Evolutionary conservation across 2,888 invertebrate genomes (phyloP), one percentile per base, ranked within the genome.

Genomic region (Blastobasis adustella): DNA sequence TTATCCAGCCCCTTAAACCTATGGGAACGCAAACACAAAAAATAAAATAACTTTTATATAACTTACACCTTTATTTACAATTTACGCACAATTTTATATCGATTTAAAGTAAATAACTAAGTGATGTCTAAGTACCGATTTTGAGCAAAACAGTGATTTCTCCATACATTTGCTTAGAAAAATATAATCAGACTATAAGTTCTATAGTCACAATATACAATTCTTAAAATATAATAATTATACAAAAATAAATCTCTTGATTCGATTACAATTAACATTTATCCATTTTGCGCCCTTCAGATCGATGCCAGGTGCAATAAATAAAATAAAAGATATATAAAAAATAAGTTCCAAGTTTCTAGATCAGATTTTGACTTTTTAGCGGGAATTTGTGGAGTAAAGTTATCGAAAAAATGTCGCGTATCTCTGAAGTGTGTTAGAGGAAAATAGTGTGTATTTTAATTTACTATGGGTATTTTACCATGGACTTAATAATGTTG

Each of bases 31-130:
- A 23, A 23, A 2, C 23, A 2, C 23, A 47, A 46, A 59, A 54
- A 47, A 59, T 67, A 71, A 59, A 64, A 70, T 73, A 69, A 56
- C 49, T 52, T 51, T 23, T 53, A 50, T 67, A 73, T 73, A 76
- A 72, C 83, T 84, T 82, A 84, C 83, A 85, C 84, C 84, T 69
- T 70, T 59, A 63, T 79, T 79, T 82, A 78, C 76, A 76, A 67
- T 69, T 73, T 71, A 76, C 71, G 61, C 71, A 73, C 72, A 76
- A 77, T 71, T 69, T 65, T 50, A 54, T 47, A 4, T 46, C 49
- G 40, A 46, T 46, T 36, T 36, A 49, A 52, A n/a, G 9, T 10
- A 49, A 50, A 49, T 57, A 58, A 59, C 51, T 55, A 55, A 52
- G 62, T 63, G 62, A 64, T 63, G 62, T 66, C 69, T 70, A 61